Evolutionary conservation across 2,113 vertebrate species (phyloP).

Genomic region (Perccottus glenii): DNA sequence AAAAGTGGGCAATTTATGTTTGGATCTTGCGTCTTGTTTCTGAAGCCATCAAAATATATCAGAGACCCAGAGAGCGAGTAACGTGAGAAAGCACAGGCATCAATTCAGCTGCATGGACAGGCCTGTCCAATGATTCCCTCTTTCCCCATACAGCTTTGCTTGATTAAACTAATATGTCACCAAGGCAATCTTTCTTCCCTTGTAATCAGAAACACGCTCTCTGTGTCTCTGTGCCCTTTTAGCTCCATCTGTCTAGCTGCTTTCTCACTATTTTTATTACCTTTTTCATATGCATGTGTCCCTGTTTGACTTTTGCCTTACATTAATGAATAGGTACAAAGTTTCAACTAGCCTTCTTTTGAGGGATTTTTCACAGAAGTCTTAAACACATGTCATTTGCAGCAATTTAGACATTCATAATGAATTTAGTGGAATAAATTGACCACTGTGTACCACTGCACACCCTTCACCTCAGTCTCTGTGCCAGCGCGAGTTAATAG

Average conservation of each 20-base stretch:
- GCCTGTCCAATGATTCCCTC: constrained; percentile 27
- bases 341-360: too few species aligned
- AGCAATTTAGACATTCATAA: neutral
- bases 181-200: constrained; percentile 29
- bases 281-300: neutral
- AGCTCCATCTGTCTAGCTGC: constrained; percentile 42
- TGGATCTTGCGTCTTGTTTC: neutral
- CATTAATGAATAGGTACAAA: too few species aligned
- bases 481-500: neutral
- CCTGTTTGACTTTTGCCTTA: neutral
- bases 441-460: neutral
- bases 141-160: constrained; percentile 18
- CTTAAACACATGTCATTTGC: neutral
- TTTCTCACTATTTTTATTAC: constrained; percentile 11
- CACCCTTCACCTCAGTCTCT: neutral
- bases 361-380: neutral
- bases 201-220: constrained; percentile 31
- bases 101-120: constrained; percentile 30
- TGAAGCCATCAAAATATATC: constrained; percentile 14
- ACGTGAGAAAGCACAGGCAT: constrained; percentile 21
- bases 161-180: constrained; percentile 64
- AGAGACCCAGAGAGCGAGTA: constrained; percentile 1
- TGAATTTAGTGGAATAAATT: neutral
- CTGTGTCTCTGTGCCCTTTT: constrained; percentile 4
- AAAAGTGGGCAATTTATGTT: constrained; percentile 21